Evolutionary conservation across 2,888 invertebrate genomes (phyloP), one percentile per base, ranked within the genome.

Genomic region (Pandemis cinnamomeana): DNA sequence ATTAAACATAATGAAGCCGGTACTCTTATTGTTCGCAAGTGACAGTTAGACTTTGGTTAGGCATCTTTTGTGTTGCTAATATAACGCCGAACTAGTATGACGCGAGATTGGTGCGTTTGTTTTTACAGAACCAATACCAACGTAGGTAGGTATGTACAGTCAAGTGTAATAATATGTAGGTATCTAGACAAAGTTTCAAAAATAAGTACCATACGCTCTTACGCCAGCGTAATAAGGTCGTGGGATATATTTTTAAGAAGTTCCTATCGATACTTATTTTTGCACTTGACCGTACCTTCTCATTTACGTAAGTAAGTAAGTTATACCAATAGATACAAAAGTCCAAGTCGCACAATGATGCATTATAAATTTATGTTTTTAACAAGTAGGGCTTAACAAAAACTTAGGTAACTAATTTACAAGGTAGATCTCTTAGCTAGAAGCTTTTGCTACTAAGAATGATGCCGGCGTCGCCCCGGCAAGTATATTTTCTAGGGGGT

Each of bases 351-450:
- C 36, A 61, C 61, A 20, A 58, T 58, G 20, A 27, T 11, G 27
- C 10, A 10, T 58, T 11, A 58, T 27, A 58, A 7, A 20, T 58
- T 1, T 53, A 7, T 15, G 27, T 58, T 27, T 58, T 58, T 15
- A 55, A 62, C 5, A 61, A n/a, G 11, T 60, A 51, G 53, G 67
- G 67, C 53, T 55, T 53, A 55, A 66, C 41, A 13, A 20, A 11
- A 27, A 13, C 36, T 67, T 42, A 46, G 46, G 46, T 11, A 36
- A 64, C 48, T 36, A 44, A 61, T 61, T 71, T 67, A 61, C 58
- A 36, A 66, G 51, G 58, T 69, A 73, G 68, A 72, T 55, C 48
- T 41, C 64, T 69, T 53, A 73, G 15, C 64, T 66, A 66, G 46
- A 51, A 11, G 60, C 20, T 74, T 61, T 55, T 11, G 44, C 64